Evolutionary conservation across 1,140 invertebrate species (phyloP).

Genomic region (Cherax quadricarinatus): DNA sequence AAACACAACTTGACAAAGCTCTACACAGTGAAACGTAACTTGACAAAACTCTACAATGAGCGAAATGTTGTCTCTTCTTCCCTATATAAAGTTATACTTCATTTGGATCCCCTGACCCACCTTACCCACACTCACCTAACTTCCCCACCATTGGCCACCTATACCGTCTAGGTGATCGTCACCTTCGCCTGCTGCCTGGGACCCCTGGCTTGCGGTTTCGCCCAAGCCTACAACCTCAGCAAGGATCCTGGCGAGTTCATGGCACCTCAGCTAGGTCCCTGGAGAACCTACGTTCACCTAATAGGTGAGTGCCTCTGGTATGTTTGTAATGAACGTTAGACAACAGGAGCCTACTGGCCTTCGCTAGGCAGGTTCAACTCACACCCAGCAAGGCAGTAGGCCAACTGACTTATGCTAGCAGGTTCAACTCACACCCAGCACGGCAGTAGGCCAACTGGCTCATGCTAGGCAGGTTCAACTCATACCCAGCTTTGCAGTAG

Average conservation of each 20-base stretch:
- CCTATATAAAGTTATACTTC: not conserved
- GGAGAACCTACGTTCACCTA: slow-evolving; percentile 64
- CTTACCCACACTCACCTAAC: not conserved
- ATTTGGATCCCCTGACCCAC: not conserved
- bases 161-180: slow-evolving; percentile 59
- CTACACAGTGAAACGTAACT: too few species aligned
- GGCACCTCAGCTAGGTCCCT: slow-evolving; percentile 51
- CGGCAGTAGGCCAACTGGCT: too few species aligned
- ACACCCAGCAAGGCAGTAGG: too few species aligned
- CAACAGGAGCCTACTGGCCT: too few species aligned
- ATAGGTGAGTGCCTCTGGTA: slow-evolving; percentile 44
- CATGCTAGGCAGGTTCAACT: too few species aligned
- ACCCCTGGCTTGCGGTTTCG: slow-evolving; percentile 69
- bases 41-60: too few species aligned
- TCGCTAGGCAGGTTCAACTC: too few species aligned
- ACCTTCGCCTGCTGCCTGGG: slow-evolving; percentile 66
- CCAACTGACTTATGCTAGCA: too few species aligned
- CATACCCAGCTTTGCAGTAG: too few species aligned
- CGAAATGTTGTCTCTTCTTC: not conserved
- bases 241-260: slow-evolving; percentile 69
- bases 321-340: too few species aligned
- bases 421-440: too few species aligned
- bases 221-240: slow-evolving; percentile 66
- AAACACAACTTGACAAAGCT: too few species aligned
- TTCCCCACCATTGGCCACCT: not conserved